Evolutionary conservation across 2,797 vertebrate species (phyloP).

Genomic region (Sebastes dallii): DNA sequence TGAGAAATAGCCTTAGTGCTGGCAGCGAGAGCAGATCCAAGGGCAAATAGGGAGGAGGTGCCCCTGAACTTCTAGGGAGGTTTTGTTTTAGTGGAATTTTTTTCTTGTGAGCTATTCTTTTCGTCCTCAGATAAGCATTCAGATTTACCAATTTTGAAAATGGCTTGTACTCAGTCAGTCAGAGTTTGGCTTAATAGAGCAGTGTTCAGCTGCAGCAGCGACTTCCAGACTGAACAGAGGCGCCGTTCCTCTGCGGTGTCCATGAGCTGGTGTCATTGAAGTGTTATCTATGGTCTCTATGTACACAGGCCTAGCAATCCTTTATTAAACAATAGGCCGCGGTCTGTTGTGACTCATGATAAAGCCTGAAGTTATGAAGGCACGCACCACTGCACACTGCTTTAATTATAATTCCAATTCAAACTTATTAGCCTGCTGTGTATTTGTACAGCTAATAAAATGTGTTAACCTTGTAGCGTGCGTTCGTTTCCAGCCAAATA

Average conservation of each 20-base stretch:
- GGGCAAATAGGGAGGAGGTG: neutral
- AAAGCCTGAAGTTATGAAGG: constrained; percentile 64
- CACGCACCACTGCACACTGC: constrained; percentile 56
- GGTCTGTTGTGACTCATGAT: constrained; percentile 53
- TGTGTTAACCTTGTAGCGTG: constrained; percentile 38
- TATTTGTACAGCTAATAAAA: constrained; percentile 57
- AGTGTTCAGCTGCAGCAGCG: neutral
- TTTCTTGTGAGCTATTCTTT: neutral
- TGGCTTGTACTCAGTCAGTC: neutral
- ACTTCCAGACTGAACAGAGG: neutral
- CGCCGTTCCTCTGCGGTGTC: neutral
- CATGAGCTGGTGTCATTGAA: constrained; percentile 46
- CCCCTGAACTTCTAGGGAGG: neutral
- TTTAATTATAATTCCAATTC: constrained; percentile 75
- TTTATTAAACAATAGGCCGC: constrained; percentile 57
- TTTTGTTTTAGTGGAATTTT: neutral
- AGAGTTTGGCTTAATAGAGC: neutral
- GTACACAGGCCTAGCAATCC: constrained; percentile 32
- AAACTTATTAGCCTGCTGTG: constrained; percentile 64
- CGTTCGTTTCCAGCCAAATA: constrained; percentile 38
- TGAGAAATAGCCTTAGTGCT: neutral
- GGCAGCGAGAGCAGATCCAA: neutral
- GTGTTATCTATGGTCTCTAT: constrained; percentile 37
- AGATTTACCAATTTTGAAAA: neutral
- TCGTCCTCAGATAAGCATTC: neutral